phyloP scores from a whole-genome alignment of 2,113 vertebrate genomes.

The Geothlypis trichas region DNA sequence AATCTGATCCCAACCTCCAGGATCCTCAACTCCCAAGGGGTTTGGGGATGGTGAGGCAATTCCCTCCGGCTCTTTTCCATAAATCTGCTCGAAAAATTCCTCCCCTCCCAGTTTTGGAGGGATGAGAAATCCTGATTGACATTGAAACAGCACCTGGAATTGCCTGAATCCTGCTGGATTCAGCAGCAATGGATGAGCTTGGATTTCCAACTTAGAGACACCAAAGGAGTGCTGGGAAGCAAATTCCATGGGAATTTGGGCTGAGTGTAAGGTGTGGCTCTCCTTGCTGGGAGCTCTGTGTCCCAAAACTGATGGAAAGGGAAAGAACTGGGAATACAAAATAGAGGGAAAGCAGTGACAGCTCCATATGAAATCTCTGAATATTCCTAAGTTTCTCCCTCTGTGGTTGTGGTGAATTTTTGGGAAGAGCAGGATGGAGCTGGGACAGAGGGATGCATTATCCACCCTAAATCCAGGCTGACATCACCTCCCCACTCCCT shows the following conservation, averaged over 20 bases:
- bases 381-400: neutral
- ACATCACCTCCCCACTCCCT: neutral
- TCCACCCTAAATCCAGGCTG: neutral
- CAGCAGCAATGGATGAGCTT: neutral
- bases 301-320: neutral
- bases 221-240: neutral
- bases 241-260: neutral
- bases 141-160: neutral
- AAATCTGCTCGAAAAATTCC: neutral
- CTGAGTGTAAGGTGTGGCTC: neutral
- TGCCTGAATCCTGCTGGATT: constrained; percentile 1
- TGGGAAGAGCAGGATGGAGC: neutral
- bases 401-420: neutral
- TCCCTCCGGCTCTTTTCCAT: neutral
- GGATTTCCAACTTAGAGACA: neutral
- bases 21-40: accelerated
- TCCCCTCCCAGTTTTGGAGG: neutral
- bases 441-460: neutral
- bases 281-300: neutral
- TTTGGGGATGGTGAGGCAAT: neutral
- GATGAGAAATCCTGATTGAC: neutral
- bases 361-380: neutral
- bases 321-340: neutral
- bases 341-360: accelerated
- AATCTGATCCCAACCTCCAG: neutral